Evolutionary conservation across 2,888 invertebrate species (phyloP).

Genomic region (Chrysolina oricalcia): DNA sequence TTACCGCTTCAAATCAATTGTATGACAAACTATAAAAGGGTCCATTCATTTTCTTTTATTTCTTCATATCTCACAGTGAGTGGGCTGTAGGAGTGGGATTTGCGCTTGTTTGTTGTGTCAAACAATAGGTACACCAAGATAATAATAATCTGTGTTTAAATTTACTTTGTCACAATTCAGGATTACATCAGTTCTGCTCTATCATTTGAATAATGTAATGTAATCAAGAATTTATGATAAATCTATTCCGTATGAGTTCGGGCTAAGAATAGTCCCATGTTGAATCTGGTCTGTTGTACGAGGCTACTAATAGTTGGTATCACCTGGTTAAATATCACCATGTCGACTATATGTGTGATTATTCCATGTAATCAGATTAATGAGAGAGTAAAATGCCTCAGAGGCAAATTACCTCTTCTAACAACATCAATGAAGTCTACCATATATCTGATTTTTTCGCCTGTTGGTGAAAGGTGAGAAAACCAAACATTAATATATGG

Average conservation of each 20-base stretch:
- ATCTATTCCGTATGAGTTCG: not conserved
- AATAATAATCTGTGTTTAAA: slow-evolving; percentile 41
- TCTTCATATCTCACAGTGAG: slow-evolving; percentile 34
- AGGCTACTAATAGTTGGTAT: too few relatives aligned
- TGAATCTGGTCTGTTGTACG: too few relatives aligned
- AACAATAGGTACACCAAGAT: slow-evolving; percentile 40
- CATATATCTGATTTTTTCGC: too few relatives aligned
- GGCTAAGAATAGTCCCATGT: too few relatives aligned
- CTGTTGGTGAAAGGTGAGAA: too few relatives aligned
- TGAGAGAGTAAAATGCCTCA: too few relatives aligned
- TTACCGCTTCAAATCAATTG: slow-evolving; percentile 20
- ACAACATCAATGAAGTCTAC: too few relatives aligned
- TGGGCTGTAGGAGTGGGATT: slow-evolving; percentile 38
- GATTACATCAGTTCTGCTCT: slow-evolving; percentile 12
- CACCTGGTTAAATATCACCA: too few relatives aligned
- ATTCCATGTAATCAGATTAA: too few relatives aligned
- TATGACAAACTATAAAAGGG: slow-evolving; percentile 11
- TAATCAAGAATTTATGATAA: slow-evolving; percentile 8
- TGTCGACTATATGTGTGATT: too few relatives aligned
- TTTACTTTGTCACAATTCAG: slow-evolving; percentile 42
- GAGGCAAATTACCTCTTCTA: too few relatives aligned
- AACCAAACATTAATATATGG: too few relatives aligned
- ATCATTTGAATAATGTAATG: slow-evolving; percentile 20
- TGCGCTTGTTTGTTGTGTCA: slow-evolving; percentile 40
- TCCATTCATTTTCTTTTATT: slow-evolving; percentile 31